Percentiles rank a stretch among this genome's conserved stretches.
These are phyloP conservation scores for Pollachius pollachius DNA, from an alignment of 2,113 vertebrate species.

Conservation along the genomic window DNA sequence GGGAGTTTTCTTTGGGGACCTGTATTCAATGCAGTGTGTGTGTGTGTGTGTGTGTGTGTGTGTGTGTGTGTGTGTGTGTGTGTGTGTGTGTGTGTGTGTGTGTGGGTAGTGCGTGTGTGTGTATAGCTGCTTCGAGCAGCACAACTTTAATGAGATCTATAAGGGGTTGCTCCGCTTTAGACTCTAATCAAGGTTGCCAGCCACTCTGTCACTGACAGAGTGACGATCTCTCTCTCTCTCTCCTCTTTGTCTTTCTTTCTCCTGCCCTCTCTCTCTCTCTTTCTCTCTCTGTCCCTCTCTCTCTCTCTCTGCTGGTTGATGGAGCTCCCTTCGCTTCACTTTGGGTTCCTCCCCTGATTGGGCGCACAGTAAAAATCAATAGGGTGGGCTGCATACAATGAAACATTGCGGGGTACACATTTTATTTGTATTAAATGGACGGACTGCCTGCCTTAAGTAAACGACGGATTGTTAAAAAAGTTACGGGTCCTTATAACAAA, in stretches of 20 bases:
- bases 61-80: conserved; percentile 13
- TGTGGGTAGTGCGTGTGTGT: conserved; percentile 6
- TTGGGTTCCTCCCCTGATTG: no score
- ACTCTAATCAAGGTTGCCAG: conserved; percentile 28
- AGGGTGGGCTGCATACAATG: no score
- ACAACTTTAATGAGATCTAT: conserved; percentile 24
- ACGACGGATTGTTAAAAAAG: no score
- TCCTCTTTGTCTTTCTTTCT: neutral
- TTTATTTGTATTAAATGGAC: no score
- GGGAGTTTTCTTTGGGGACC: conserved; percentile 18
- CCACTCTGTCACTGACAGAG: neutral
- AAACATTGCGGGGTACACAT: no score
- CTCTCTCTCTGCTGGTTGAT: neutral
- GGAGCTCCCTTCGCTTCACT: no score
- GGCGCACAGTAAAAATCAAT: no score
- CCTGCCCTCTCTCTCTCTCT: neutral
- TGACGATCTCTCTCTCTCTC: conserved; percentile 3
- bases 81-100: conserved; percentile 3
- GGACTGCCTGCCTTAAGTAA: no score
- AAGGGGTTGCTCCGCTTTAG: conserved; percentile 10
- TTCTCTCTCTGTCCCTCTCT: neutral
- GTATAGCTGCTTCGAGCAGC: conserved; percentile 5
- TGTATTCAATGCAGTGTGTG: neutral
- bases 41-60: conserved; percentile 14
- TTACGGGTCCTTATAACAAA: no score